Base-by-base conservation (phyloP, 1,140 invertebrate genomes). In the Protaetia brevitarsis region DNA sequence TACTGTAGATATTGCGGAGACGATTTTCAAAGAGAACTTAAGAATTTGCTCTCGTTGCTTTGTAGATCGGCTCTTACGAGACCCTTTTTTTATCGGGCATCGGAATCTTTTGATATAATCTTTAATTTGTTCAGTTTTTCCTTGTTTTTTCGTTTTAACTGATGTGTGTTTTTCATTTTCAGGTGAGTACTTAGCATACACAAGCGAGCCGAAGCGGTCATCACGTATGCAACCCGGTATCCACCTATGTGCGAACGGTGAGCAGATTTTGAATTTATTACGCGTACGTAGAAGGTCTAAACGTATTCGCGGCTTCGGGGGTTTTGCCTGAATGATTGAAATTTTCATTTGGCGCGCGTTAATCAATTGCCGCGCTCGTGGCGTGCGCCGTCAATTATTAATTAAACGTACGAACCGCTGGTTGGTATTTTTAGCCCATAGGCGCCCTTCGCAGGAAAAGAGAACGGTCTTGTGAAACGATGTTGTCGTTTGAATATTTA, bases 231-330 rank as follows among this genome's bases (percentile, higher is more conserved):
- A 45, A 13, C 41, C 10, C 41, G 10, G 16, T 45, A 45, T 21
- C 3, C 41, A 45, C 16, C n/a, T n/a, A n/a, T n/a, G n/a, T n/a
- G 23, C 10, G 41, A 21, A 45, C 41, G 13, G 41, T 45, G 41
- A 45, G 41, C 23, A 45, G 41, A 45, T 13, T 21, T 45, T 45
- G 41, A 45, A 45, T 45, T 45, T 45, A 16, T 37, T 37, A 37
- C 16, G n/a, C 2, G 34, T 37, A 19, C 41, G 5, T 8, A 41
- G 37, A 5, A 13, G 37, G 11, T 8, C 37, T 45, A 45, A 19
- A 16, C 23, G 23, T 19, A 45, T 45, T 45, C 16, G 13, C n/a
- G 3, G 41, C 41, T 45, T 19, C 5, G 41, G 41, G 41, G 41
- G n/a, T 45, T 45, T 37, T 37, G 5, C 34, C 34, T 37, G 5